Conservation (phyloP, 2,113 vertebrate genomes). For the Sarotherodon lohbergeri region DNA sequence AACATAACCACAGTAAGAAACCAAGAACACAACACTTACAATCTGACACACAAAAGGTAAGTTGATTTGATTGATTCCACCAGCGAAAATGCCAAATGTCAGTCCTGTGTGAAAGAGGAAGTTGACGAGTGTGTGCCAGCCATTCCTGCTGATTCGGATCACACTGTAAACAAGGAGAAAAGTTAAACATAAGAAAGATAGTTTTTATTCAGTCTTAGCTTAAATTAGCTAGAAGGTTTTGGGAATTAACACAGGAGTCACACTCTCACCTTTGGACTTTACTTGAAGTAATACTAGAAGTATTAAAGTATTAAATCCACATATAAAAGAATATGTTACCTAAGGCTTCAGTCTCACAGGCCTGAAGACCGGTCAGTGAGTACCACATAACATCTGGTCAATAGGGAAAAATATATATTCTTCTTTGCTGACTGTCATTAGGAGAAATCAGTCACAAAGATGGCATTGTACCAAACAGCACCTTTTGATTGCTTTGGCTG, state of each 20-base stretch:
- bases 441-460: background rate
- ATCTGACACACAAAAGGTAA: slow-evolving; percentile 88
- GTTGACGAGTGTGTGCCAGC: slow-evolving; percentile 93
- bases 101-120: slow-evolving; percentile 90
- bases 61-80: slow-evolving; percentile 93
- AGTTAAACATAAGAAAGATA: background rate
- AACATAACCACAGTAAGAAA: background rate
- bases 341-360: background rate
- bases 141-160: slow-evolving; percentile 90
- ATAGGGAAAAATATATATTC: background rate
- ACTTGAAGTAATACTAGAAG: background rate
- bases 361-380: background rate
- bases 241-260: background rate
- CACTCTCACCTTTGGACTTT: background rate
- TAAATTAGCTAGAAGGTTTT: background rate
- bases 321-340: background rate
- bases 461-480: background rate
- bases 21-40: slow-evolving; percentile 73
- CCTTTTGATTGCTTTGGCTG: background rate
- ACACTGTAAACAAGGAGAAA: slow-evolving; percentile 66
- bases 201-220: background rate
- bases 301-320: background rate
- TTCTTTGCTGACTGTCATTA: background rate
- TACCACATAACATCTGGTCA: background rate
- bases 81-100: slow-evolving; percentile 89